A percentile compares a stretch with the other conserved stretches of the same genome.
Evolutionary conservation across 2,113 vertebrate genomes (phyloP).

Genomic region (Todiramphus saurophagus): DNA sequence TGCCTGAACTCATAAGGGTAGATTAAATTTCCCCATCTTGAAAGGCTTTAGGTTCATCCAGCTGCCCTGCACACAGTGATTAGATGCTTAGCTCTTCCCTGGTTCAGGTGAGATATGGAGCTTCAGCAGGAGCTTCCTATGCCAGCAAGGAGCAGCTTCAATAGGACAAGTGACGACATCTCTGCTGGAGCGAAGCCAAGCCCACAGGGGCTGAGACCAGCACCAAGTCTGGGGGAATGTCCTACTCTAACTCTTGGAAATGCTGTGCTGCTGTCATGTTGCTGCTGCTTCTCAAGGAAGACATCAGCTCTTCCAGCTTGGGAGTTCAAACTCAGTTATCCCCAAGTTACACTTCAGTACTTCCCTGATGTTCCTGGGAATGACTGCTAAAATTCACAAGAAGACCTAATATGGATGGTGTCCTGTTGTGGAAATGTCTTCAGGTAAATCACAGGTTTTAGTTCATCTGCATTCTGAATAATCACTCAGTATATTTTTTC

Average conservation of each 20-base stretch:
- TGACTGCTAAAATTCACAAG: not conserved
- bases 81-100: not conserved
- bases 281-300: not conserved
- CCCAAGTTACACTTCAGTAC: not conserved
- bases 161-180: not conserved
- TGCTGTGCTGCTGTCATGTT: not conserved
- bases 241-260: not conserved
- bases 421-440: not conserved
- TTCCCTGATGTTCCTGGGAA: not conserved
- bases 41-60: not conserved
- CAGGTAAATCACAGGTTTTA: not conserved
- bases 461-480: constrained; percentile 9
- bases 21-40: rapidly evolving
- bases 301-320: not conserved
- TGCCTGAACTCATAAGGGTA: not conserved
- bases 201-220: not conserved
- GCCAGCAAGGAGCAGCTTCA: not conserved
- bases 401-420: not conserved
- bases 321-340: not conserved
- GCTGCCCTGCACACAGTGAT: not conserved
- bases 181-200: not conserved
- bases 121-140: not conserved
- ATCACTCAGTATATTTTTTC: constrained; percentile 48
- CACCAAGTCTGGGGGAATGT: rapidly evolving
- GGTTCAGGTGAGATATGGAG: not conserved